These are phyloP conservation scores for Romanogobio albipinnatus DNA, from an alignment of 2,113 vertebrate genomes.

Conservation along the genomic window DNA sequence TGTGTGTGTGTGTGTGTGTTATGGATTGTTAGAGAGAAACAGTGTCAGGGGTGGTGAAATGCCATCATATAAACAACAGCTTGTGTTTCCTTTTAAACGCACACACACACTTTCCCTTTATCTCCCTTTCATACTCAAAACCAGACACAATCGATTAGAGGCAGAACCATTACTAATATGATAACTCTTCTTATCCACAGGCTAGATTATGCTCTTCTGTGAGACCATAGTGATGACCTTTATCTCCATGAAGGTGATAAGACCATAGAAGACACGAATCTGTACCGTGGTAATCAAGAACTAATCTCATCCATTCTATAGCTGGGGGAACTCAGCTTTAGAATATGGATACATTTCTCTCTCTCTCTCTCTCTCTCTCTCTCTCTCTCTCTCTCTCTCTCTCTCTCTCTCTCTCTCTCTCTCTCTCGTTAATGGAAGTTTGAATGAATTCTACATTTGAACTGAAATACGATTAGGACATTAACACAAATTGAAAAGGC, in stretches of 20 bases:
- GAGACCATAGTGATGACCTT: slow-evolving; percentile 4
- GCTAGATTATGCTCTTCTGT: slow-evolving; percentile 15
- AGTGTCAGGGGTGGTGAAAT: not conserved
- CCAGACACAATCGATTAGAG: not conserved
- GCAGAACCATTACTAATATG: slow-evolving; percentile 14
- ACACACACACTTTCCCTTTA: not conserved
- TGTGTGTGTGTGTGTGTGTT: not conserved
- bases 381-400: too few species aligned
- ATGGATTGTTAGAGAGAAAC: slow-evolving; percentile 20
- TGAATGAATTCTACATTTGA: slow-evolving; percentile 44
- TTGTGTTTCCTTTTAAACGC: not conserved
- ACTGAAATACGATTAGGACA: slow-evolving; percentile 35
- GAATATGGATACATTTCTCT: not conserved
- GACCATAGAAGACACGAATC: not conserved
- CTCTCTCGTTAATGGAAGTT: slow-evolving; percentile 26
- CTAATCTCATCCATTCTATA: slow-evolving; percentile 28
- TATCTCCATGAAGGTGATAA: slow-evolving; percentile 31
- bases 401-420: not conserved
- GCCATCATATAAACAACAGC: slow-evolving; percentile 28
- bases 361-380: not conserved
- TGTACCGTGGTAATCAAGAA: slow-evolving; percentile 25
- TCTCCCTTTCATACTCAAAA: slow-evolving; percentile 19
- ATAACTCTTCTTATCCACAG: slow-evolving; percentile 11
- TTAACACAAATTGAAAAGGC: slow-evolving; percentile 34
- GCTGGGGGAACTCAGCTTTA: slow-evolving; percentile 4